Evolutionary conservation across 1,140 invertebrate genomes (phyloP).

Genomic region (Eupeodes corollae): DNA sequence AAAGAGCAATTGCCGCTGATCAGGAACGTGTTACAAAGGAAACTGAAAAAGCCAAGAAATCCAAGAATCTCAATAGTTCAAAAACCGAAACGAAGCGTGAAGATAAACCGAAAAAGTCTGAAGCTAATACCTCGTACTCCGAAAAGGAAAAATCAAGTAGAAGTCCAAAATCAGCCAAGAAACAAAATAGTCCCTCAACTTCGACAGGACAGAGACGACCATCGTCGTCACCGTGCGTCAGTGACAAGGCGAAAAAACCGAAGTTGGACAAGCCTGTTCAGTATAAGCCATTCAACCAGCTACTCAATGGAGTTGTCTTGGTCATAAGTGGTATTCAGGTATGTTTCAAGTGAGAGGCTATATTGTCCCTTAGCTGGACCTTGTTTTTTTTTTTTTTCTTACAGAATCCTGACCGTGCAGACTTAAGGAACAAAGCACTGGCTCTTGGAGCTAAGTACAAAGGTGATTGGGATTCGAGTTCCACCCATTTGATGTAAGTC

Average conservation of each 20-base stretch:
- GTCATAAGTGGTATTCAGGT: slow-evolving; percentile 67
- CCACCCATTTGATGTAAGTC: slow-evolving; percentile 71
- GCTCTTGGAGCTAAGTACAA: slow-evolving; percentile 71
- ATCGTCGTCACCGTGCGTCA: slow-evolving; percentile 7
- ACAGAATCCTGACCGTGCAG: slow-evolving; percentile 62
- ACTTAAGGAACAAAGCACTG: slow-evolving; percentile 55
- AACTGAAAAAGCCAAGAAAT: neutral
- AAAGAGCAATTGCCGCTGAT: slow-evolving; percentile 41
- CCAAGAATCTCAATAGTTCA: slow-evolving; percentile 6
- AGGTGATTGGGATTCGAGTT: slow-evolving; percentile 58
- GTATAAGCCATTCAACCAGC: slow-evolving; percentile 43
- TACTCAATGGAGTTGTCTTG: slow-evolving; percentile 59
- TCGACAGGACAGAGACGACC: neutral
- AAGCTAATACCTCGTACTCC: neutral
- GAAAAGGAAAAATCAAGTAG: slow-evolving; percentile 1
- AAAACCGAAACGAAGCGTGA: slow-evolving; percentile 6
- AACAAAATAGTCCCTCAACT: neutral
- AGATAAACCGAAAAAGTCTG: no score
- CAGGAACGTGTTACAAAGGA: slow-evolving; percentile 24
- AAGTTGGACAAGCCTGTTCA: slow-evolving; percentile 8
- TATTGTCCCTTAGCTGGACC: neutral
- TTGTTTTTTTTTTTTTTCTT: neutral
- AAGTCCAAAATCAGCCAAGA: neutral
- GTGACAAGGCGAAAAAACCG: slow-evolving; percentile 9
- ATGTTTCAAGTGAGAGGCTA: neutral